A percentile compares a stretch with the other conserved stretches of the same genome.
Conservation (phyloP, 2,113 vertebrate genomes). For the Sinocyclocheilus anshuiensis region DNA sequence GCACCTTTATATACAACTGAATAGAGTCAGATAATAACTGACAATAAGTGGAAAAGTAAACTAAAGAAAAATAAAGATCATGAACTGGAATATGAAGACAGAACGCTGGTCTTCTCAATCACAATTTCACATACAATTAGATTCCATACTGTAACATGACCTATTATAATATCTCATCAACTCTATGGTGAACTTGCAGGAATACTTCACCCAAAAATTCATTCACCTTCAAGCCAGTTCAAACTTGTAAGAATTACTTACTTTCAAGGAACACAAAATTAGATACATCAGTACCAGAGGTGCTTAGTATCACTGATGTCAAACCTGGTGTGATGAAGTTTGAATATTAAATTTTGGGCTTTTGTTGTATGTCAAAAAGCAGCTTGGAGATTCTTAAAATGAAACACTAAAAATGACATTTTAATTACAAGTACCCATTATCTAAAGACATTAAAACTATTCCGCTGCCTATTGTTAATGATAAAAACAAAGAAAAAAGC, state of each 20-base stretch:
- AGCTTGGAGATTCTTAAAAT: neutral
- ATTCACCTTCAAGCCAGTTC: neutral
- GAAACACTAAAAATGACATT: slow-evolving; percentile 1
- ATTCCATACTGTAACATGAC: neutral
- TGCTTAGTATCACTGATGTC: neutral
- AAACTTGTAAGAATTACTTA: neutral
- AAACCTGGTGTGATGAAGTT: neutral
- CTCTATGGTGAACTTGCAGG: neutral
- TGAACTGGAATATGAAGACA: neutral
- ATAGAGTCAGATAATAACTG: neutral
- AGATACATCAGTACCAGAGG: neutral
- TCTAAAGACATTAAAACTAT: slow-evolving; percentile 33
- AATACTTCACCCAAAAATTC: neutral
- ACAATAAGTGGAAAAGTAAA: too few relatives aligned
- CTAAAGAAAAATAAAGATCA: neutral
- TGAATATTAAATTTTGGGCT: neutral
- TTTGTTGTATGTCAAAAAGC: neutral
- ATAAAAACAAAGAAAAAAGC: slow-evolving; percentile 8
- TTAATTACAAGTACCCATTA: slow-evolving; percentile 21
- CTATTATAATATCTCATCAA: neutral
- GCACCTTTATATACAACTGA: neutral
- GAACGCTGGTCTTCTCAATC: neutral
- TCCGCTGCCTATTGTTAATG: neutral
- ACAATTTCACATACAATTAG: neutral
- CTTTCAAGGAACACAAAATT: neutral